These are phyloP conservation scores for Archips crataeganus DNA, from an alignment of 2,888 invertebrate species.

Conservation along the genomic window DNA sequence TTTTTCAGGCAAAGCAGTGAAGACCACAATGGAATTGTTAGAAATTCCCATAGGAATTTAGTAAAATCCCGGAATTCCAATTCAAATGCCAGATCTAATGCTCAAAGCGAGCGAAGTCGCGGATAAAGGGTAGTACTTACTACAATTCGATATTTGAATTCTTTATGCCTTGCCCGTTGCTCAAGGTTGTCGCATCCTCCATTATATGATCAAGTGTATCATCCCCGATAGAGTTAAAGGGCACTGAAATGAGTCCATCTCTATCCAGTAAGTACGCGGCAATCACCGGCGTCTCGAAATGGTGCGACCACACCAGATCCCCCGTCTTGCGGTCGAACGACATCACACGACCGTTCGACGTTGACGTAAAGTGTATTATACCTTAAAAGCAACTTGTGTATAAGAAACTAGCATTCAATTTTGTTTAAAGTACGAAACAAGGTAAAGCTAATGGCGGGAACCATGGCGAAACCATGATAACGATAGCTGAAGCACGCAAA, in stretches of 20 bases:
- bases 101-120: too few species aligned
- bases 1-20: too few species aligned
- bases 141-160: conserved; percentile 87
- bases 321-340: conserved; percentile 94
- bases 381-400: conserved; percentile 83
- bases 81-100: too few species aligned
- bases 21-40: too few species aligned
- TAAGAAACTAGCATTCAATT: background rate
- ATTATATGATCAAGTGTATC: conserved; percentile 91
- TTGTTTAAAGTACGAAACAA: conserved; percentile 9
- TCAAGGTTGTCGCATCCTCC: conserved; percentile 84
- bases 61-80: too few species aligned
- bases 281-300: conserved; percentile 95
- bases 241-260: conserved; percentile 92
- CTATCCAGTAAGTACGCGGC: conserved; percentile 93
- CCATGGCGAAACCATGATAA: conserved; percentile 19
- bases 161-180: conserved; percentile 85
- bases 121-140: conserved; percentile 74
- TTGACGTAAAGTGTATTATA: conserved; percentile 95
- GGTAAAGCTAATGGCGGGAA: conserved; percentile 15
- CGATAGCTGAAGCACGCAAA: conserved; percentile 7
- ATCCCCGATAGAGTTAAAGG: conserved; percentile 95
- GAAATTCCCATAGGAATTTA: too few species aligned
- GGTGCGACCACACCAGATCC: conserved; percentile 93
- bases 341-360: conserved; percentile 94